Conservation (phyloP, 2,888 invertebrate genomes). For the Erebia palarica region DNA sequence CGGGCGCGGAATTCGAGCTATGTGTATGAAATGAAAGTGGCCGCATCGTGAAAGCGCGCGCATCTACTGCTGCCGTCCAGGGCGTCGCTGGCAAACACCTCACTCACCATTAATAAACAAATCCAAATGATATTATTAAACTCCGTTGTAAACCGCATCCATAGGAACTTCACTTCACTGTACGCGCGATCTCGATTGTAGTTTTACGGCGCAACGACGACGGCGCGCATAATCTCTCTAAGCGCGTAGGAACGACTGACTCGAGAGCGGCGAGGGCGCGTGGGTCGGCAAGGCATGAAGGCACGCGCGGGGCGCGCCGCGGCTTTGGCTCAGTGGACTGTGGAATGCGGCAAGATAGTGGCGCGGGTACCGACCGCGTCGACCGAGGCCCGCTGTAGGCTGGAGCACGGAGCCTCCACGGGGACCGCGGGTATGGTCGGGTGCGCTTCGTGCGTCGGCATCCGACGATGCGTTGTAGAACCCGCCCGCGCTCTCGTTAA, state of each 20-base stretch:
- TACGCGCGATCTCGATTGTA: conserved; percentile 60
- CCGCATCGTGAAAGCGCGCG: conserved; percentile 81
- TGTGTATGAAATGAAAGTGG: conserved; percentile 83
- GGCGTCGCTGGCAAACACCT: conserved; percentile 52
- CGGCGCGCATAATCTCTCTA: conserved; percentile 60
- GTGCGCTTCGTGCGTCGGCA: conserved; percentile 12
- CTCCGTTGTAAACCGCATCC: conserved; percentile 73
- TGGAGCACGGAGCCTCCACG: conserved; percentile 45
- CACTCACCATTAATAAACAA: conserved; percentile 79
- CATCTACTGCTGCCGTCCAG: conserved; percentile 64
- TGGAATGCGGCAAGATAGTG: conserved; percentile 64
- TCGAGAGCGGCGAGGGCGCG: conserved; percentile 84
- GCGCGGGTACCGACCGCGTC: conserved; percentile 62
- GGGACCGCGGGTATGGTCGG: conserved; percentile 5
- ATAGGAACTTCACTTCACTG: conserved; percentile 78
- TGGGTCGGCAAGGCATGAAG: conserved; percentile 85
- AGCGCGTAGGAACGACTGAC: conserved; percentile 73
- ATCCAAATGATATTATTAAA: conserved; percentile 73
- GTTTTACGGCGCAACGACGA: conserved; percentile 52
- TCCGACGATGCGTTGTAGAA: not conserved
- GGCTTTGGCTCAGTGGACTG: conserved; percentile 73
- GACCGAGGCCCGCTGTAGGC: conserved; percentile 64
- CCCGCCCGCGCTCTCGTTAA: not conserved
- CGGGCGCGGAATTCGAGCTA: conserved; percentile 80
- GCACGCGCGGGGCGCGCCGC: conserved; percentile 79